phyloP scores from a whole-genome alignment of 2,888 invertebrate species.

The Charanyca ferruginea region DNA sequence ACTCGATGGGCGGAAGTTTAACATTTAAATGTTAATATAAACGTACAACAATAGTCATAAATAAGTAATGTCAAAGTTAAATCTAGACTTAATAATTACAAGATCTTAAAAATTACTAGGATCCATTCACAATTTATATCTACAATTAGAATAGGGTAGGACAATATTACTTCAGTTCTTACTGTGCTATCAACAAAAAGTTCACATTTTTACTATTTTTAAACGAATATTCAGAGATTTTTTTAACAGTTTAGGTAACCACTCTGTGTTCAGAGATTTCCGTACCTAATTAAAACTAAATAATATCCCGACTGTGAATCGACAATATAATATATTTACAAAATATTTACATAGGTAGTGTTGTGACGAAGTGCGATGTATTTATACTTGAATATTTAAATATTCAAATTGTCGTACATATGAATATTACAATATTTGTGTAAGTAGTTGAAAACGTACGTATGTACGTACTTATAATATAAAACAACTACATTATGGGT shows the following conservation, averaged over 20 bases:
- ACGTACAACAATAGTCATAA: conserved; percentile 72
- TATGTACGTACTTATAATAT: conserved; percentile 26
- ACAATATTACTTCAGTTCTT: conserved; percentile 73
- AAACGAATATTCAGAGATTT: conserved; percentile 58
- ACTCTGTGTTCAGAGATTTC: conserved; percentile 51
- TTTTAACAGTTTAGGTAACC: conserved; percentile 62
- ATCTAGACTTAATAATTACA: conserved; percentile 75
- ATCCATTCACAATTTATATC: conserved; percentile 86
- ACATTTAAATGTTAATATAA: conserved; percentile 61
- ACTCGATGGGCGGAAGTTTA: conserved; percentile 72
- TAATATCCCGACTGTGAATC: conserved; percentile 48
- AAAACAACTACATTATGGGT: conserved; percentile 6
- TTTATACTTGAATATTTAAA: conserved; percentile 33
- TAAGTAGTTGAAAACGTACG: conserved; percentile 12
- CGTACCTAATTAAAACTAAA: conserved; percentile 60
- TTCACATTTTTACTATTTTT: conserved; percentile 51
- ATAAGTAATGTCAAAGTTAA: conserved; percentile 69
- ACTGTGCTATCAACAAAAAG: conserved; percentile 66
- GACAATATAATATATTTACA: conserved; percentile 67
- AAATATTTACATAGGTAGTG: conserved; percentile 66
- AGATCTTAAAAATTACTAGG: conserved; percentile 85
- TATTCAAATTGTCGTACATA: conserved; percentile 35
- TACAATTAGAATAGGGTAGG: conserved; percentile 68
- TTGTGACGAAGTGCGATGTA: conserved; percentile 44
- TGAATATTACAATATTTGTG: conserved; percentile 22